phyloP scores from a whole-genome alignment of 1,140 invertebrate species.

The Drosophila tsacasi region DNA sequence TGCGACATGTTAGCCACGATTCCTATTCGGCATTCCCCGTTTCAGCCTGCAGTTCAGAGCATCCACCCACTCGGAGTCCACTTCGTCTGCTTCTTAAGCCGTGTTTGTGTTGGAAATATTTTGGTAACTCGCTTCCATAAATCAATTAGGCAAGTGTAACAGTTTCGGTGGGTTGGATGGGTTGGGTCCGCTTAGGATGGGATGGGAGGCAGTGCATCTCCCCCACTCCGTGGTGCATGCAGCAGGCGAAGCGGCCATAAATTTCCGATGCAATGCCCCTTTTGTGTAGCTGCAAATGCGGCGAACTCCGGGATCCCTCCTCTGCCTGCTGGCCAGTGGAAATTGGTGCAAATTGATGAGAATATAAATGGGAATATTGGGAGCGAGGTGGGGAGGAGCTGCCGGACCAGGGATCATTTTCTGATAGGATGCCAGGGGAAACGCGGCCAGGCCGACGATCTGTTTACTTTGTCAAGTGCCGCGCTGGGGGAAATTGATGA shows the following conservation, averaged over 20 bases:
- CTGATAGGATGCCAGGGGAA: background rate
- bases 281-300: slow-evolving; percentile 70
- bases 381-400: slow-evolving; percentile 19
- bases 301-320: slow-evolving; percentile 18
- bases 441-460: slow-evolving; percentile 20
- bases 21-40: slow-evolving; percentile 1
- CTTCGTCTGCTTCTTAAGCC: slow-evolving; percentile 26
- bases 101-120: slow-evolving; percentile 48
- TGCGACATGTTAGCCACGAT: slow-evolving; percentile 43
- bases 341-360: slow-evolving; percentile 57
- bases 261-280: slow-evolving; percentile 60
- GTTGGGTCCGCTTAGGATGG: slow-evolving; percentile 1
- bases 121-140: slow-evolving; percentile 60
- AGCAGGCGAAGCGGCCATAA: slow-evolving; percentile 60
- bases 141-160: slow-evolving; percentile 73
- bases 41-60: slow-evolving; percentile 9
- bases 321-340: slow-evolving; percentile 16
- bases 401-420: slow-evolving; percentile 7
- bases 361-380: slow-evolving; percentile 40
- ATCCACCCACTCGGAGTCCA: slow-evolving; percentile 52
- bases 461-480: slow-evolving; percentile 47
- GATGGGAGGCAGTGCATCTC: slow-evolving; percentile 3
- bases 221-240: slow-evolving; percentile 31
- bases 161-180: slow-evolving; percentile 49
- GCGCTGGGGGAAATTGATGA: slow-evolving; percentile 44